Evolutionary conservation across 2,797 vertebrate genomes (phyloP).

Genomic region (Gobionotothen gibberifrons): DNA sequence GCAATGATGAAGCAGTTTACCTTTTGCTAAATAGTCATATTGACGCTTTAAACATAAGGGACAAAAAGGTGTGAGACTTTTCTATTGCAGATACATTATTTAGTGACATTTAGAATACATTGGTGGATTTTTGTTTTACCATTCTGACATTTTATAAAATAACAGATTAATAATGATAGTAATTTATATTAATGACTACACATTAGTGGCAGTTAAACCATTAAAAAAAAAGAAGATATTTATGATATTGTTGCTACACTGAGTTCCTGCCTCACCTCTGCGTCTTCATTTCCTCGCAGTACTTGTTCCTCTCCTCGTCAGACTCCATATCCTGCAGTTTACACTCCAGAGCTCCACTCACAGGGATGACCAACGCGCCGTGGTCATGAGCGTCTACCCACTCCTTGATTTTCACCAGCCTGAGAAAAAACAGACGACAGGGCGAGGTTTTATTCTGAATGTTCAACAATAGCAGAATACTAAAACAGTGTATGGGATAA

Average conservation of each 20-base stretch:
- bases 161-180: neutral
- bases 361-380: constrained; percentile 95
- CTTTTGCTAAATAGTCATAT: too few species aligned
- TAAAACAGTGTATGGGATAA: neutral
- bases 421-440: constrained; percentile 83
- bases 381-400: constrained; percentile 98
- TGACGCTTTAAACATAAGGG: neutral
- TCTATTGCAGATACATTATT: neutral
- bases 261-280: constrained; percentile 90
- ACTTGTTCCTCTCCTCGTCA: constrained; percentile 95
- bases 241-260: neutral
- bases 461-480: neutral
- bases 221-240: neutral
- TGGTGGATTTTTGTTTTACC: neutral
- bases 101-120: neutral
- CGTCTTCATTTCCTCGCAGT: constrained; percentile 96
- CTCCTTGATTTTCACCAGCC: constrained; percentile 99
- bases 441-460: neutral
- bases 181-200: neutral
- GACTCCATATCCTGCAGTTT: constrained; percentile 96
- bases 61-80: neutral
- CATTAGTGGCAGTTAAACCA: neutral
- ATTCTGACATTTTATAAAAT: constrained; percentile 2
- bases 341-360: constrained; percentile 95
- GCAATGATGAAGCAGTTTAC: neutral